These are phyloP conservation scores for Pseudorectes ferrugineus DNA, from an alignment of 2,113 vertebrate species.

Conservation along the genomic window DNA sequence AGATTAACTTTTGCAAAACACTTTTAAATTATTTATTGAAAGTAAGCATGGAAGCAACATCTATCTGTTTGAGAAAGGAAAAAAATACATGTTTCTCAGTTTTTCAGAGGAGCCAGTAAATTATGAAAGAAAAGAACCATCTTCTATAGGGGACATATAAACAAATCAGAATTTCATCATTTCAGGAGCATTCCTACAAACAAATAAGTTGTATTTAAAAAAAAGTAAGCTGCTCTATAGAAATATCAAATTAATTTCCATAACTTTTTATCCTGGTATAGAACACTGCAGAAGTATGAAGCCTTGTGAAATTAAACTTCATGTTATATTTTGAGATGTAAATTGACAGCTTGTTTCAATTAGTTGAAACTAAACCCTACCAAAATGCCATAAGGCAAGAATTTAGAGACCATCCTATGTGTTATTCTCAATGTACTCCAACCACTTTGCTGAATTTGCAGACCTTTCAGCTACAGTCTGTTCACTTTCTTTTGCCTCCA, in stretches of 20 bases:
- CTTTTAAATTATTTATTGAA: background rate
- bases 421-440: background rate
- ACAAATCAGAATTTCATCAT: background rate
- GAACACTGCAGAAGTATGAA: background rate
- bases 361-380: background rate
- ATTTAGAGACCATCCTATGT: background rate
- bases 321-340: background rate
- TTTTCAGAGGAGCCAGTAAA: background rate
- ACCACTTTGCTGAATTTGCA: background rate
- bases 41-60: background rate
- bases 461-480: background rate
- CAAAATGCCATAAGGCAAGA: background rate
- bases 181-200: background rate
- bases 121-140: background rate
- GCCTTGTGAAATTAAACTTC: background rate
- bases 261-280: background rate
- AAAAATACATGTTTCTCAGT: background rate
- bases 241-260: background rate
- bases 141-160: background rate
- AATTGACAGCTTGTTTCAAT: background rate
- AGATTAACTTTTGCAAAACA: background rate
- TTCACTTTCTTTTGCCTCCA: background rate
- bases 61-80: fast-evolving
- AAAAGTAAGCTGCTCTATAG: background rate
- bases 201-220: background rate